These are phyloP conservation scores for Tiliqua scincoides DNA, from an alignment of 2,113 vertebrate species.

Conservation along the genomic window DNA sequence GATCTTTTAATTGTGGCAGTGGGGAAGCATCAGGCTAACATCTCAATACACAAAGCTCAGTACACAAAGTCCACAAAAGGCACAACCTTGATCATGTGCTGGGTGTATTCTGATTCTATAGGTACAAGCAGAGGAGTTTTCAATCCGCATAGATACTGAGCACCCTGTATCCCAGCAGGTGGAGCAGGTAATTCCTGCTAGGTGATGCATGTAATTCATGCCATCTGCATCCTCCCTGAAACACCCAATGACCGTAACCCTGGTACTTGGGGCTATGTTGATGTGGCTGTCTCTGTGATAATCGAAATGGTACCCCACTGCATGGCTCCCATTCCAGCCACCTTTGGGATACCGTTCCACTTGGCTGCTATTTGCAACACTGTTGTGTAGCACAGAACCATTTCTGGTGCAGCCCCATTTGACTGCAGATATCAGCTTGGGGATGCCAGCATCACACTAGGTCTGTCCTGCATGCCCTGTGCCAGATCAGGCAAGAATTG, in stretches of 20 bases:
- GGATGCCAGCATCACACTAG: too few species aligned
- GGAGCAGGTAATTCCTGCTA: neutral
- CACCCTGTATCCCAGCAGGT: neutral
- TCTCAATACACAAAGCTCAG: neutral
- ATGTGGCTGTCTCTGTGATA: too few species aligned
- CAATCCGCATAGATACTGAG: neutral
- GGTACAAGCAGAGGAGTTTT: neutral
- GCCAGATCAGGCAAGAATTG: neutral
- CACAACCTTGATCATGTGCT: neutral
- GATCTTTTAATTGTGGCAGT: neutral
- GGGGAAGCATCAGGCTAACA: neutral
- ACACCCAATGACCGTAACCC: neutral
- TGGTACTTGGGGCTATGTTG: neutral
- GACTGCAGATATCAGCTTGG: too few species aligned
- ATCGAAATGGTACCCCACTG: neutral
- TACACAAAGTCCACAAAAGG: neutral
- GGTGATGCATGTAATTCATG: too few species aligned
- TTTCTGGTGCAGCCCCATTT: too few species aligned
- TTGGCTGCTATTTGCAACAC: neutral
- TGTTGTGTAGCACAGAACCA: too few species aligned
- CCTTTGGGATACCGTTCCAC: too few species aligned
- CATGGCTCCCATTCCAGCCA: too few species aligned
- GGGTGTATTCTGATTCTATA: neutral
- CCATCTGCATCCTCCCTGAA: neutral
- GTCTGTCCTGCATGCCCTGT: neutral